Percentiles rank a stretch among this genome's conserved stretches.
These are phyloP conservation scores for Coluber constrictor DNA, from an alignment of 2,797 vertebrate species.

Conservation along the genomic window DNA sequence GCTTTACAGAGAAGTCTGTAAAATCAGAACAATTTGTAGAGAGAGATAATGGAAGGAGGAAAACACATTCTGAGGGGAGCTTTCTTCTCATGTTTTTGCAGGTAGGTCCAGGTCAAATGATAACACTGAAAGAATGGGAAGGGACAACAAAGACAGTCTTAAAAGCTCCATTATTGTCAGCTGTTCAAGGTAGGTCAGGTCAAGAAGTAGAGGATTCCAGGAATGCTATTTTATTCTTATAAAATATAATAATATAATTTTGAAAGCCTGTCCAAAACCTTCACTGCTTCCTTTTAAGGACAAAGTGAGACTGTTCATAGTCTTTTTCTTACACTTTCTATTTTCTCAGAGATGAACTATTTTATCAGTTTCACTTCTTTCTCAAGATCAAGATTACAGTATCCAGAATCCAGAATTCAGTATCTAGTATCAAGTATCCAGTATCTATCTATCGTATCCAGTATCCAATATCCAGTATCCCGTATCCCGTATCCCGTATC, in stretches of 20 bases:
- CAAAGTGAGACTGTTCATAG: neutral
- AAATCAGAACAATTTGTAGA: neutral
- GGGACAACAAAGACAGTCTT: neutral
- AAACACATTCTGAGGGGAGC: neutral
- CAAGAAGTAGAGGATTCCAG: neutral
- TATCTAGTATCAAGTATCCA: no score
- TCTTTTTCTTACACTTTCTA: neutral
- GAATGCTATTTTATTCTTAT: neutral
- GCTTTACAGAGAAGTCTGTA: conserved; percentile 12
- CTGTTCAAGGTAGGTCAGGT: neutral
- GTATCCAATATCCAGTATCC: no score
- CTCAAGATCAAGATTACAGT: neutral
- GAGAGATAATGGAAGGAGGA: neutral
- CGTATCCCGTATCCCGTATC: neutral
- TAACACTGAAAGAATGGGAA: neutral
- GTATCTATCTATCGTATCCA: neutral
- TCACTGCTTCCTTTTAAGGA: neutral
- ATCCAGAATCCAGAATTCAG: neutral
- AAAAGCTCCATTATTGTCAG: neutral
- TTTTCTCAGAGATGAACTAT: neutral
- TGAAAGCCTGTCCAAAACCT: neutral
- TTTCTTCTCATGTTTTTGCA: conserved; percentile 5
- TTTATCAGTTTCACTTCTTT: neutral
- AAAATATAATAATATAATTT: neutral
- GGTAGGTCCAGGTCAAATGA: neutral